Evolutionary conservation across 2,797 vertebrate genomes (phyloP).

Genomic region (Dryobates pubescens): DNA sequence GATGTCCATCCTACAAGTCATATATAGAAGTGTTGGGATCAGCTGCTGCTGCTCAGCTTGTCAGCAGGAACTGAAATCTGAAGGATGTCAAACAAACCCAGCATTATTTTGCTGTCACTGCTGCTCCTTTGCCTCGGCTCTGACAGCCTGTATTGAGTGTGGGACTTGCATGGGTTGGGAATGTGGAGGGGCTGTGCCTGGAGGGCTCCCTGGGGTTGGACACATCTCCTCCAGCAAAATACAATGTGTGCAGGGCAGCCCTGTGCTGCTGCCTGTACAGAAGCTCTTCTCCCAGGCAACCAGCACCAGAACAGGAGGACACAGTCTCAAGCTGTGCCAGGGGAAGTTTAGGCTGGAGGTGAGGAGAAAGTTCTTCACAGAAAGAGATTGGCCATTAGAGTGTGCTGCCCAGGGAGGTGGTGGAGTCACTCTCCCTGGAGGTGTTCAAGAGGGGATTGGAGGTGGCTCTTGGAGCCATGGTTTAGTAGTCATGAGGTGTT

Average conservation of each 20-base stretch:
- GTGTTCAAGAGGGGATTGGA: no score
- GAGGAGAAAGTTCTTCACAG: no score
- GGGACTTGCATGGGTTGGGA: background rate
- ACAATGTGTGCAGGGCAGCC: background rate
- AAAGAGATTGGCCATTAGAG: no score
- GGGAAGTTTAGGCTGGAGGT: no score
- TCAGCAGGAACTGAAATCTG: background rate
- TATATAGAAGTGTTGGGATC: background rate
- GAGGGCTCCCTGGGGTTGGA: background rate
- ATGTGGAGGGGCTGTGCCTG: background rate
- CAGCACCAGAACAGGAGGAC: no score
- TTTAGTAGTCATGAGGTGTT: no score
- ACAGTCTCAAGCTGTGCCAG: no score
- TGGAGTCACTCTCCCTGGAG: no score
- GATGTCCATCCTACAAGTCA: background rate
- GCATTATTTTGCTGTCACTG: background rate
- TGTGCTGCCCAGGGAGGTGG: no score
- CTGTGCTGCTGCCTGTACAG: fast-evolving
- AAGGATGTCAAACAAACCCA: background rate
- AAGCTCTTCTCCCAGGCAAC: background rate
- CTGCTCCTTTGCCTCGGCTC: background rate
- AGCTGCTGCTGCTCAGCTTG: background rate
- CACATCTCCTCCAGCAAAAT: background rate
- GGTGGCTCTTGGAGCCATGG: no score
- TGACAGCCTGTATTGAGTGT: background rate